These are phyloP conservation scores for Halichondria panicea DNA, from an alignment of 37 sponge, comb jelly and placozoan genomes.

Conservation along the genomic window DNA sequence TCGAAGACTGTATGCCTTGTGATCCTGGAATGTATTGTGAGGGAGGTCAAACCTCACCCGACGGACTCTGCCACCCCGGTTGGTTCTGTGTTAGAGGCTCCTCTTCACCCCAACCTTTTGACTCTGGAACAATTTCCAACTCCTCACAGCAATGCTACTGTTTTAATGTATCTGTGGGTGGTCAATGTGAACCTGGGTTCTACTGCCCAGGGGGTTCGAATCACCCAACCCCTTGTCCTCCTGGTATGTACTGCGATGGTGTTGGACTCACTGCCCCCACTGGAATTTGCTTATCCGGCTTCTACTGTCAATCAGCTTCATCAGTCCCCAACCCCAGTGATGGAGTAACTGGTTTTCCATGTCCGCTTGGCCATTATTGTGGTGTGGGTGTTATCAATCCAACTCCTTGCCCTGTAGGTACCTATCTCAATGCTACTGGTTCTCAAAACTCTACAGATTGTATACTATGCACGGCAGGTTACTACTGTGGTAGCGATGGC, in stretches of 20 bases:
- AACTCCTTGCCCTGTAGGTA: neutral
- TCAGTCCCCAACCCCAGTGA: neutral
- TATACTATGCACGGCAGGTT: slow-evolving; percentile 13
- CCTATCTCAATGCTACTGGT: slow-evolving; percentile 2
- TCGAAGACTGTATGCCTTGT: no score
- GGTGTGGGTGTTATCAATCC: neutral
- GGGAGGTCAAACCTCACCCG: no score
- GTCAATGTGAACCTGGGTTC: slow-evolving; percentile 12
- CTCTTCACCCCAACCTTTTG: no score
- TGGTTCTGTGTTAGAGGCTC: no score
- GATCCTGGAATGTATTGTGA: no score
- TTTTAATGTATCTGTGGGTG: neutral
- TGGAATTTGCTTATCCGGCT: neutral
- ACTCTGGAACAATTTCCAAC: neutral
- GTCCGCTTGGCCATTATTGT: slow-evolving; percentile 19
- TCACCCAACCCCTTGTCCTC: neutral
- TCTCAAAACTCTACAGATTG: neutral
- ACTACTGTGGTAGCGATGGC: neutral
- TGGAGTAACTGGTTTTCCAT: slow-evolving; percentile 20
- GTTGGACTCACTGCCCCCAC: neutral
- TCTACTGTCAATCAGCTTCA: slow-evolving; percentile 3
- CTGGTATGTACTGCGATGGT: slow-evolving; percentile 4
- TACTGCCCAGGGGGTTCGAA: slow-evolving; percentile 1
- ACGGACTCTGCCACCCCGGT: no score
- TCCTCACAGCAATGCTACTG: neutral